These are phyloP conservation scores for Fragum whitleyi DNA, from an alignment of 2,888 invertebrate species.

Conservation along the genomic window DNA sequence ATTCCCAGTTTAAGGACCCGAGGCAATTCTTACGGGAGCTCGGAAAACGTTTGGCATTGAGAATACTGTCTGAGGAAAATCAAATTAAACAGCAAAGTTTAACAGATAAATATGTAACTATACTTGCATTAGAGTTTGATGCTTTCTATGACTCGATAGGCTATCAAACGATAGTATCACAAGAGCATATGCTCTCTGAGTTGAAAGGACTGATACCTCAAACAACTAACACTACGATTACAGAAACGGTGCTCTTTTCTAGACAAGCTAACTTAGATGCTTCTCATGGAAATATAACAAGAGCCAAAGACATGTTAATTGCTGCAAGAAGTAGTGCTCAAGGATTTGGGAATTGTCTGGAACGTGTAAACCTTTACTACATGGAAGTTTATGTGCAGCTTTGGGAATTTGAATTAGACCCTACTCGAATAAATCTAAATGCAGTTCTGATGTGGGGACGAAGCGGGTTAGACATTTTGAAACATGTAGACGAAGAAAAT, in stretches of 20 bases:
- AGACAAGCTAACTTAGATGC: conserved; percentile 58
- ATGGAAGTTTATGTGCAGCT: conserved; percentile 61
- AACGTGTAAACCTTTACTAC: conserved; percentile 63
- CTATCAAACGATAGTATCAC: conserved; percentile 43
- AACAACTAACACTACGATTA: conserved; percentile 52
- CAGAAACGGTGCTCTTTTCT: conserved; percentile 49
- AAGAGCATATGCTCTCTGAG: conserved; percentile 52
- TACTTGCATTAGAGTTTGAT: conserved; percentile 34
- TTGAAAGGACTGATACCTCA: conserved; percentile 35
- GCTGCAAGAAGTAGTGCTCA: background rate
- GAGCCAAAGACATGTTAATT: conserved; percentile 30
- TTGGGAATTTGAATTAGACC: conserved; percentile 57
- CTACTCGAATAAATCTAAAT: no score
- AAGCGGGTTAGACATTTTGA: conserved; percentile 55
- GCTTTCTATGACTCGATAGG: background rate
- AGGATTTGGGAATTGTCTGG: conserved; percentile 44
- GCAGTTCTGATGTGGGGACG: conserved; percentile 47
- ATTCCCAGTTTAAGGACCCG: conserved; percentile 51
- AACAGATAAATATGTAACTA: conserved; percentile 47
- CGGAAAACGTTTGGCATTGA: conserved; percentile 29
- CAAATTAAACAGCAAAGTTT: conserved; percentile 30
- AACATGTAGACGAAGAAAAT: conserved; percentile 54
- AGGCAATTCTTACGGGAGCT: conserved; percentile 43
- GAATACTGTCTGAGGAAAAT: conserved; percentile 41
- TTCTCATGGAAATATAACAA: conserved; percentile 41